Evolutionary conservation across 2,888 invertebrate genomes (phyloP), one percentile per base, ranked within the genome.

Genomic region (Tetragonisca angustula): DNA sequence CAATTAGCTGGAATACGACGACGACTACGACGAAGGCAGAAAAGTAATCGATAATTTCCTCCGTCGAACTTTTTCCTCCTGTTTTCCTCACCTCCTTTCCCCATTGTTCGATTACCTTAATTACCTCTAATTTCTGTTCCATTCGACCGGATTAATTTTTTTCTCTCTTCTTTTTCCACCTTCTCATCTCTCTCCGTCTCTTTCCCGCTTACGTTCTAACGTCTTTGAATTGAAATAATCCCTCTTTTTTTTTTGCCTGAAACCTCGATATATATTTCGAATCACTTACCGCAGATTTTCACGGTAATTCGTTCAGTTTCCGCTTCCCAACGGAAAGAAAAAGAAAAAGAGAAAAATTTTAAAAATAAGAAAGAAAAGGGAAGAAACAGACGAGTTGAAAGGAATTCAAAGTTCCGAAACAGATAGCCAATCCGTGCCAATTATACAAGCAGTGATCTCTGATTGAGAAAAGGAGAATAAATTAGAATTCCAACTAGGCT

Each of bases 21-120:
- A 36, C 11, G 43, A 43, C 61, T 5, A 49, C 62, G 32, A n/a
- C 1, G 32, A 62, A 56, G 62, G 32, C 43, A 43, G 49, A 43
- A 68, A 71, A 65, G 62, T 69, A 81, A 52, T 81, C 73, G 73
- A 69, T 76, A 76, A 76, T 56, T 83, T 70, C 68, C 27, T 64
- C 50, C 49, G 56, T 32, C 13, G 36, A 69, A 72, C 78, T 67
- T 68, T 67, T 65, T 36, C 36, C 65, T 67, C 52, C 27, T 73
- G 49, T 56, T 50, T 69, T 36, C 61, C 56, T 79, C 61, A 24
- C 21, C 50, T 27, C 32, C 49, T 36, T 67, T 43, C 17, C 59
- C 59, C 76, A 56, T 71, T 72, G 54, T 83, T 74, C 64, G 64
- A 81, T 77, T 77, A 64, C 72, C 64, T 61, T 73, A 77, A 83